Percentiles rank a stretch among this genome's conserved stretches.
phyloP scores from a whole-genome alignment of 2,113 vertebrate species.

The Triplophysa dalaica region DNA sequence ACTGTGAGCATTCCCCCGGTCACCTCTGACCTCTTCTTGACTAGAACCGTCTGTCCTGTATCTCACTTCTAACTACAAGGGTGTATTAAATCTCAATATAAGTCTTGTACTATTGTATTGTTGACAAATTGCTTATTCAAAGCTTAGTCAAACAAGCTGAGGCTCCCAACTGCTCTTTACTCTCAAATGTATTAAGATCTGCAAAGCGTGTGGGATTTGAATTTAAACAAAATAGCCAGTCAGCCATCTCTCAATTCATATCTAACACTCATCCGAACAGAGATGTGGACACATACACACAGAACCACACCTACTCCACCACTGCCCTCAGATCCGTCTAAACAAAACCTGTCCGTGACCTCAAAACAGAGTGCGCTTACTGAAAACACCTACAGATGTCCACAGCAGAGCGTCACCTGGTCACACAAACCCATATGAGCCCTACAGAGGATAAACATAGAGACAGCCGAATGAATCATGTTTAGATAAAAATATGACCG shows the following conservation, averaged over 20 bases:
- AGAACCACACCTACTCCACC: background rate
- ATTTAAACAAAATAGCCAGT: background rate
- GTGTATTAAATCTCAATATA: background rate
- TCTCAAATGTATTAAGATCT: background rate
- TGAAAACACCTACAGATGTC: constrained; percentile 3
- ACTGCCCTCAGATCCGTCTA: background rate
- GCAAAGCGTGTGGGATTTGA: constrained; percentile 7
- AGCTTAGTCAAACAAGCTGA: constrained; percentile 1
- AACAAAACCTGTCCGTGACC: background rate
- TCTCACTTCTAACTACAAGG: too few relatives aligned
- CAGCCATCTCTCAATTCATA: background rate
- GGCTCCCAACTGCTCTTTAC: background rate
- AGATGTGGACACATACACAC: background rate
- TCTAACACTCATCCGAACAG: background rate
- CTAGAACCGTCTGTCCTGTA: background rate
- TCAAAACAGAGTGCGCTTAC: background rate
- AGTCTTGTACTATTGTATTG: constrained; percentile 21
- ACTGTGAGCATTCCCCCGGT: background rate
- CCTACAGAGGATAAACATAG: background rate
- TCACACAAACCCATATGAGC: background rate
- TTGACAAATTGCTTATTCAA: background rate
- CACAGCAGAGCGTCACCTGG: background rate
- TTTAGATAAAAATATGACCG: background rate
- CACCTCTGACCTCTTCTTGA: constrained; percentile 14
- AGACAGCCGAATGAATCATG: background rate